Percentiles rank a stretch among this genome's conserved stretches.
These are phyloP conservation scores for Zaprionus obscuricornis DNA, from an alignment of 2,888 invertebrate genomes.

Conservation along the genomic window DNA sequence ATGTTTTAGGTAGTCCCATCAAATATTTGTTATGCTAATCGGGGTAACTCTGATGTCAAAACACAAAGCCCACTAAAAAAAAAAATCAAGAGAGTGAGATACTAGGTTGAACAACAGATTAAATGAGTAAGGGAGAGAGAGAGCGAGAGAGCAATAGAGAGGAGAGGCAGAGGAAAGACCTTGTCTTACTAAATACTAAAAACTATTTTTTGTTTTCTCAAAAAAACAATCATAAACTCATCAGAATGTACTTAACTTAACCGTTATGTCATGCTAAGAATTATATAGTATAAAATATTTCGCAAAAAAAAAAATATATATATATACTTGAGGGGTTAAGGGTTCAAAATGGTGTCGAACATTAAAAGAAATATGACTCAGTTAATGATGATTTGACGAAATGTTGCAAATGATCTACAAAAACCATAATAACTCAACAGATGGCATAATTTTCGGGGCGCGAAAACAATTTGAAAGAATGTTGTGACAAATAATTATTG, in stretches of 20 bases:
- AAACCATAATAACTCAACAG: slow-evolving; percentile 14
- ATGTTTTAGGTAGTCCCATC: slow-evolving; percentile 24
- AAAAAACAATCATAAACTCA: no score
- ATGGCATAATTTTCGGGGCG: slow-evolving; percentile 27
- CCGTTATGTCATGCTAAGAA: no score
- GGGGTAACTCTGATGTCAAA: background rate
- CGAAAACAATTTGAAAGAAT: slow-evolving; percentile 25
- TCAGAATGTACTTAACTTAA: no score
- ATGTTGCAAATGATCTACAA: slow-evolving; percentile 1
- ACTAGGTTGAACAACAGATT: background rate
- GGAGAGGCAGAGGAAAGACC: no score
- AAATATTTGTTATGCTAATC: slow-evolving; percentile 35
- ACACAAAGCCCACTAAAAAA: no score
- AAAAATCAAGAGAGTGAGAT: background rate
- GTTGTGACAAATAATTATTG: slow-evolving; percentile 19
- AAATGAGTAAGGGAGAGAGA: no score
- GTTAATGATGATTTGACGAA: slow-evolving; percentile 10
- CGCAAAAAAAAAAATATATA: no score
- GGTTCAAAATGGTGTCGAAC: no score
- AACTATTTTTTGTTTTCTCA: no score
- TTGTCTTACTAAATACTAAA: no score
- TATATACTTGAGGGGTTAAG: slow-evolving; percentile 24
- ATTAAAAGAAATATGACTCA: slow-evolving; percentile 22
- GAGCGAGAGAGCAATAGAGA: no score
- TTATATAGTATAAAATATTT: no score